Percentiles rank a stretch among this genome's conserved stretches.
These are phyloP conservation scores for Trissoscelio sp. DNA, from an alignment of 2,888 invertebrate genomes.

Conservation along the genomic window DNA sequence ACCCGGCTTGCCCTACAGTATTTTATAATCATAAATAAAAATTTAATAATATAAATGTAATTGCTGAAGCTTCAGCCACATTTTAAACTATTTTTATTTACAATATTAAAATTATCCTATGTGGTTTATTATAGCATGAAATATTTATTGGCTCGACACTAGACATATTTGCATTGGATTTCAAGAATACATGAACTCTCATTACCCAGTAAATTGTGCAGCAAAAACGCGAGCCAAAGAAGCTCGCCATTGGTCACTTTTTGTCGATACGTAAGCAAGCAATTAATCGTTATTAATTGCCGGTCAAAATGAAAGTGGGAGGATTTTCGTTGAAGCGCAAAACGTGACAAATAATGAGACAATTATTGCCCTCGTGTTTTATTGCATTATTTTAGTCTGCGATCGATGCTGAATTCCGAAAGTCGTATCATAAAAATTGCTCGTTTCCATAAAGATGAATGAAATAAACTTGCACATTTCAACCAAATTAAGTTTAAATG, in stretches of 20 bases:
- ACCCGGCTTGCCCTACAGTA: no score
- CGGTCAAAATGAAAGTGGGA: conserved; percentile 9
- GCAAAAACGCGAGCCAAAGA: conserved; percentile 22
- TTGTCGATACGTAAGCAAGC: conserved; percentile 28
- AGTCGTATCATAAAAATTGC: background rate
- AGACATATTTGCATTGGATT: background rate
- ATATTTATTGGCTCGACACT: background rate
- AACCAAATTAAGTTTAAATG: conserved; percentile 55
- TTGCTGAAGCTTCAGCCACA: no score
- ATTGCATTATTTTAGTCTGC: conserved; percentile 1
- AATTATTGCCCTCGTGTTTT: conserved; percentile 12
- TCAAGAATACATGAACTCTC: conserved; percentile 17
- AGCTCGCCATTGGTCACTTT: conserved; percentile 12
- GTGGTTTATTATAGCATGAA: no score
- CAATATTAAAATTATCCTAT: no score
- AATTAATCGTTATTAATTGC: conserved; percentile 29
- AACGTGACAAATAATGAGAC: conserved; percentile 19
- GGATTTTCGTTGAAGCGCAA: background rate
- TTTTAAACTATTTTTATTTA: no score
- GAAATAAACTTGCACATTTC: conserved; percentile 34
- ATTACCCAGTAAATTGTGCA: background rate
- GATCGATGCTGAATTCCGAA: background rate
- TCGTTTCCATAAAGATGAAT: background rate
- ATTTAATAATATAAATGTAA: no score
- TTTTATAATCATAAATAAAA: no score